Conservation (phyloP, 2,797 vertebrate genomes). For the Argya squamiceps region DNA sequence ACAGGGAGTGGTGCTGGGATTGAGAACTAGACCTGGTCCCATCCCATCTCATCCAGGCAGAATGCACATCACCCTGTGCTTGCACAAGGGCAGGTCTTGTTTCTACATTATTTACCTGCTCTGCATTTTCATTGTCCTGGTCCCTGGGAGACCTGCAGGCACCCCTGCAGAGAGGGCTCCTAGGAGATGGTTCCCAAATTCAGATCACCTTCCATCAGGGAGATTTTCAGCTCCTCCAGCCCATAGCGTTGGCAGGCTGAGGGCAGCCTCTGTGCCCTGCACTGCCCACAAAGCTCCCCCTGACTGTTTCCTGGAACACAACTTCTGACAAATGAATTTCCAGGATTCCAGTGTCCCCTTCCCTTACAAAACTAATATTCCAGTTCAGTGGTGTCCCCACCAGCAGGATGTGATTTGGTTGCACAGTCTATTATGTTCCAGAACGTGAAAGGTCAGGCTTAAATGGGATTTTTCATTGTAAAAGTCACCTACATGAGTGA, state of each 20-base stretch:
- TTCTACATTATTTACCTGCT: background rate
- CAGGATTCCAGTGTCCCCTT: constrained; percentile 33
- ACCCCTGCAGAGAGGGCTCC: background rate
- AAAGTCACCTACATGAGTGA: constrained; percentile 74
- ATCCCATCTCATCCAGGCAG: background rate
- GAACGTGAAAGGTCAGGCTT: constrained; percentile 70
- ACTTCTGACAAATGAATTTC: constrained; percentile 26
- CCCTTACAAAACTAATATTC: constrained; percentile 58
- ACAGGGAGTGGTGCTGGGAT: background rate
- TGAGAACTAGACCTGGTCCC: rapidly evolving
- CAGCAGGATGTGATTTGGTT: constrained; percentile 46
- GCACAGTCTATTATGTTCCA: constrained; percentile 70
- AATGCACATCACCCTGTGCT: background rate
- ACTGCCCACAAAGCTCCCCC: background rate
- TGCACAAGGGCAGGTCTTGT: background rate
- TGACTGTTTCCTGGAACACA: background rate
- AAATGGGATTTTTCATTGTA: constrained; percentile 70
- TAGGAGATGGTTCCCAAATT: background rate
- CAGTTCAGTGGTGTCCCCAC: constrained; percentile 27
- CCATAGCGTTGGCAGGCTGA: rapidly evolving
- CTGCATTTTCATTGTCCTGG: background rate
- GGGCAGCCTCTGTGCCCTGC: background rate
- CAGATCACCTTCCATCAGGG: background rate
- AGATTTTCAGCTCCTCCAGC: background rate
- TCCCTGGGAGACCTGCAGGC: background rate